Evolutionary conservation across 1,140 invertebrate species (phyloP).

Genomic region (Grapholita molesta): DNA sequence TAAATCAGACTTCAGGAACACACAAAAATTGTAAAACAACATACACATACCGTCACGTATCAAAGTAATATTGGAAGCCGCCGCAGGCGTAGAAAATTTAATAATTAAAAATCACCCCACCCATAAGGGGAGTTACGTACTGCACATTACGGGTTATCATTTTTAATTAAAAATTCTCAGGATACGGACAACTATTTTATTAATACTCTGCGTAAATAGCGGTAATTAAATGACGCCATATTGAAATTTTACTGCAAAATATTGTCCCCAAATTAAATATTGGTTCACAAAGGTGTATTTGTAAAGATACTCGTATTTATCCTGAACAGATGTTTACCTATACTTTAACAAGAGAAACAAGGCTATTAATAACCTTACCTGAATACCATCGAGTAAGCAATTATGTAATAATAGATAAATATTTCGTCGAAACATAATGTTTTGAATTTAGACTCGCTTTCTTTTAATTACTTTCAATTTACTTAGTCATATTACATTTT

Average conservation of each 20-base stretch:
- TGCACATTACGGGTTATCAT: slow-evolving; percentile 67
- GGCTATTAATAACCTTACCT: no score
- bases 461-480: no score
- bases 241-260: neutral
- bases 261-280: neutral
- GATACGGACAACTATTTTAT: slow-evolving; percentile 29
- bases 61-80: slow-evolving; percentile 64
- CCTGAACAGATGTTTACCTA: no score
- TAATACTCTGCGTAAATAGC: slow-evolving; percentile 16
- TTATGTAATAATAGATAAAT: no score
- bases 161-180: slow-evolving; percentile 68
- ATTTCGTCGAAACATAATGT: no score
- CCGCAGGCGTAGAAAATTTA: slow-evolving; percentile 67
- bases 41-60: slow-evolving; percentile 34
- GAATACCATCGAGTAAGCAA: no score
- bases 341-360: no score
- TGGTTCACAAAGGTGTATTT: no score
- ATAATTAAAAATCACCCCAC: slow-evolving; percentile 76
- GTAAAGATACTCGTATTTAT: no score
- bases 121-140: slow-evolving; percentile 57
- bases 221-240: neutral
- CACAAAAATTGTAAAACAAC: slow-evolving; percentile 16
- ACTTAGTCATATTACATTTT: no score
- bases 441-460: no score
- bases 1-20: neutral